Evolutionary conservation across 37 sponge, comb jelly and placozoan genomes (phyloP).

Genomic region (Geodia barretti): DNA sequence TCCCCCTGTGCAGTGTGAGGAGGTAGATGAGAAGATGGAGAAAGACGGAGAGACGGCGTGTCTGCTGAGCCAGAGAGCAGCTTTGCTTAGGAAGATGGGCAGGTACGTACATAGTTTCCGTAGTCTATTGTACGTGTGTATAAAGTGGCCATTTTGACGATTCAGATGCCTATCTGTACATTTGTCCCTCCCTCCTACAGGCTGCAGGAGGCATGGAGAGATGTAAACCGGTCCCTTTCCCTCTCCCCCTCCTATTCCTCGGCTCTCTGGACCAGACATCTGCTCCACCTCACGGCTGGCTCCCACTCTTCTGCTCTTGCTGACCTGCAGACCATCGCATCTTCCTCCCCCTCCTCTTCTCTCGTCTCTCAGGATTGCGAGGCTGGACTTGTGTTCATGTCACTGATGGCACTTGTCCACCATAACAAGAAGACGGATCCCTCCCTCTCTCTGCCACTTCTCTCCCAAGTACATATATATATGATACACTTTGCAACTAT

Average conservation of each 20-base stretch:
- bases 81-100: conserved; percentile 65
- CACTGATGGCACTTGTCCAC: not conserved
- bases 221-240: conserved; percentile 67
- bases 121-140: not conserved
- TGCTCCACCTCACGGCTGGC: conserved; percentile 61
- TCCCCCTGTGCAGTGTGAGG: not conserved
- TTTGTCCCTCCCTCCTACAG: conserved; percentile 7
- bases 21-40: not conserved
- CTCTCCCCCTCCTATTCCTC: conserved; percentile 63
- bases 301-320: not conserved
- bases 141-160: not conserved
- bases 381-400: not conserved
- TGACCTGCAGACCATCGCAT: not conserved
- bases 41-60: not conserved
- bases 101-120: not conserved
- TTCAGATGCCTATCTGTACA: not conserved
- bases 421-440: not conserved
- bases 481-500: too few relatives aligned
- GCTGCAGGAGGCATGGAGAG: conserved; percentile 56
- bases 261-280: conserved; percentile 84
- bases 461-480: too few relatives aligned
- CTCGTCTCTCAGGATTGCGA: not conserved
- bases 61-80: conserved; percentile 57
- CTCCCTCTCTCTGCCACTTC: too few relatives aligned
- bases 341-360: not conserved